Evolutionary conservation across 2,797 vertebrate genomes (phyloP).

Genomic region (Glossophaga mutica): DNA sequence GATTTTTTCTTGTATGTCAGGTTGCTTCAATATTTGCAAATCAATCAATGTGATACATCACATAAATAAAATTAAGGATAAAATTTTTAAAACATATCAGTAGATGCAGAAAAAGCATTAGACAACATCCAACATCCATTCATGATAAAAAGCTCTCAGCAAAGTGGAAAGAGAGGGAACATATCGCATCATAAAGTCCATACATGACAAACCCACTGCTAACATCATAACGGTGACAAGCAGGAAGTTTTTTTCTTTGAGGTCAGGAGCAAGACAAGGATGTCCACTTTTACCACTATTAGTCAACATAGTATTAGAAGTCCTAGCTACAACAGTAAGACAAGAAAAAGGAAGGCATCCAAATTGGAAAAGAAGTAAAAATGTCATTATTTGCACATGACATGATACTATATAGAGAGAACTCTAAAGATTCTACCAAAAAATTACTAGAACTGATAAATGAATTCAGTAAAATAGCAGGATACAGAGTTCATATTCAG

Average conservation of each 20-base stretch:
- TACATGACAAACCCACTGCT: neutral
- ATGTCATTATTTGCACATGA: neutral
- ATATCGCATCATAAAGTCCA: neutral
- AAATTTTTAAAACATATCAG: neutral
- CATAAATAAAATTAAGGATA: neutral
- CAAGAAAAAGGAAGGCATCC: neutral
- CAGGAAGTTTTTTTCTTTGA: neutral
- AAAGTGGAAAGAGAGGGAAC: neutral
- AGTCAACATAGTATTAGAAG: neutral
- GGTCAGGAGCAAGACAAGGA: neutral
- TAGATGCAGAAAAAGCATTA: neutral
- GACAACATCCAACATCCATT: neutral
- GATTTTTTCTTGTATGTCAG: neutral
- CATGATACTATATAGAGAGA: neutral
- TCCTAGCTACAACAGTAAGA: neutral
- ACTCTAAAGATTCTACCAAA: neutral
- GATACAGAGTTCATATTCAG: neutral
- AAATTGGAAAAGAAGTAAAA: neutral
- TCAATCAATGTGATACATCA: neutral
- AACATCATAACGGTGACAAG: neutral
- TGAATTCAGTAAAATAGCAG: neutral
- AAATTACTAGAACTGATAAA: neutral
- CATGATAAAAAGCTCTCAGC: neutral
- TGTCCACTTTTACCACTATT: neutral
- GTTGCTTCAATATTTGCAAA: neutral